These are phyloP conservation scores for Ischnura elegans DNA, from an alignment of 2,888 invertebrate species.

Conservation along the genomic window DNA sequence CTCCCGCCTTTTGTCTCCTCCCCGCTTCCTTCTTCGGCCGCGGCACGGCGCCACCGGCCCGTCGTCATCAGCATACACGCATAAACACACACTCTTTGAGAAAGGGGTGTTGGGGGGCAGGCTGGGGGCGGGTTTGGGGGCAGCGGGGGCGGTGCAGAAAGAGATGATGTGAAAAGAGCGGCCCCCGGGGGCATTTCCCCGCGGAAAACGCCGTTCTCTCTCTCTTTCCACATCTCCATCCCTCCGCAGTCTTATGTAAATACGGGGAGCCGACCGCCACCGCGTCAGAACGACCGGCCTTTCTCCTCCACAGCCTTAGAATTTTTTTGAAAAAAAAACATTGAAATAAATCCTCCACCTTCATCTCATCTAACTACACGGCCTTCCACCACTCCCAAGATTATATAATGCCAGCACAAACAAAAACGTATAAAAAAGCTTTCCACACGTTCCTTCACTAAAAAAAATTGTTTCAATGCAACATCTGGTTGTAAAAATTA, in stretches of 20 bases:
- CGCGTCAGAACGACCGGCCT: background rate
- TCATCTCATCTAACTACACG: background rate
- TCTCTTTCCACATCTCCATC: background rate
- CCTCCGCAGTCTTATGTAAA: slow-evolving; percentile 53
- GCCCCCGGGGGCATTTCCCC: slow-evolving; percentile 25
- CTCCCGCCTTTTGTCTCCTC: background rate
- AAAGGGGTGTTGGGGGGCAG: background rate
- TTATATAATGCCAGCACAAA: no score
- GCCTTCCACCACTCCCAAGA: background rate
- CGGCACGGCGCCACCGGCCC: slow-evolving; percentile 16
- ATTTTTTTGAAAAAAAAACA: no score
- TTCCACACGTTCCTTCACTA: no score
- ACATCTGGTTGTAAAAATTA: no score
- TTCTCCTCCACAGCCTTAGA: background rate
- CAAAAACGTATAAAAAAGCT: no score
- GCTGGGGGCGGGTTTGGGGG: background rate
- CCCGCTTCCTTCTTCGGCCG: slow-evolving; percentile 40
- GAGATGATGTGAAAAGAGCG: background rate
- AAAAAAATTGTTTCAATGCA: no score
- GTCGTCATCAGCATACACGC: slow-evolving; percentile 55
- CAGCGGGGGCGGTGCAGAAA: background rate
- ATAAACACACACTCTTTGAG: background rate
- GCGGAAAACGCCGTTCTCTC: slow-evolving; percentile 9
- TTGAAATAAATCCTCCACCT: background rate
- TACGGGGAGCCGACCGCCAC: background rate